Base-by-base conservation (phyloP, 2,113 vertebrate genomes). In the Actenoides hombroni region DNA sequence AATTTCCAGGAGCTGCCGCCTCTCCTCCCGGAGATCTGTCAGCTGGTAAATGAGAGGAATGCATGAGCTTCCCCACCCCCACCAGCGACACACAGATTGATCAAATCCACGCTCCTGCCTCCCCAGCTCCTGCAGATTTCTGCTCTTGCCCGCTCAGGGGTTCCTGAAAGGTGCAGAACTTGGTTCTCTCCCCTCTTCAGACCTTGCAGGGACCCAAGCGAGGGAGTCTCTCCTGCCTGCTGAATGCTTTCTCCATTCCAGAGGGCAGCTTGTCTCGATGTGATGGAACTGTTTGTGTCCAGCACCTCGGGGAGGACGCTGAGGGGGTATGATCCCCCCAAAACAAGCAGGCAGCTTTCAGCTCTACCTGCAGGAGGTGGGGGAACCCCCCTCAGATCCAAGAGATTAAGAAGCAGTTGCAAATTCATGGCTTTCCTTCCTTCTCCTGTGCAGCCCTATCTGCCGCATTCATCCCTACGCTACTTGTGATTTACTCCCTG, bases 11-110 rank as follows among this genome's bases (percentile, higher is more conserved):
- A 89, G 88, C 83, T 49, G 79, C n/a, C 40, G 20, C 67, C 31
- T n/a, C 64, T 68, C 71, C 86, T 70, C 53, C 56, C 59, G 40
- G 78, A 87, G 94, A 86, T 37, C 57, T 86, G 90, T 97, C 96
- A 97, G 95, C 83, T 74, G 94, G 75, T 14, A 84, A 95, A 60
- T 84, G 94, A 73, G 81, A 60, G 68, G 46, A 93, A 65, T 11
- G 53, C 85, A 33, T 4, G 67, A 11, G 5, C n/a, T 16, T 75
- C 68, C 87, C 89, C 78, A 49, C 48, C 78, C 80, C 69, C 71
- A 35, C 54, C 35, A 49, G 57, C 10, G 24, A 76, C 75, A 80
- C 84, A 96, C 97, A 97, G 97, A 98, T 97, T 97, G 76, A 94
- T 84, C 94, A 92, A 88, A 94, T 39, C 89, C 88, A 64, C 0